Conservation (phyloP, 2,888 invertebrate species). For the Torymus texanus region DNA sequence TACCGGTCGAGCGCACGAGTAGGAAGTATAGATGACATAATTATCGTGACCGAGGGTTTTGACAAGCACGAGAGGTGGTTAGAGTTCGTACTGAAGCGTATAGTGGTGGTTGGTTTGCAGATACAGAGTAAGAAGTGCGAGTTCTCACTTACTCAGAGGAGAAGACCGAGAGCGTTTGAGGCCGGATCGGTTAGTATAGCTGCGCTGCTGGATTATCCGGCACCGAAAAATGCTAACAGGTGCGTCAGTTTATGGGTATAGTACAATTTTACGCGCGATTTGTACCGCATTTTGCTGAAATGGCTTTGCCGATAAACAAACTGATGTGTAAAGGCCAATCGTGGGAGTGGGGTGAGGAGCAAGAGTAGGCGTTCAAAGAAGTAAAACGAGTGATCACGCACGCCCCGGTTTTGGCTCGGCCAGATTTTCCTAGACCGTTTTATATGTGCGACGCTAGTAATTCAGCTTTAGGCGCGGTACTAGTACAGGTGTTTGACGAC, state of each 20-base stretch:
- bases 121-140: neutral
- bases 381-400: neutral
- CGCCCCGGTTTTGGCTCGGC: neutral
- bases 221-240: neutral
- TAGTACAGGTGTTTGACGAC: neutral
- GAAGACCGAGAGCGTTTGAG: neutral
- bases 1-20: neutral
- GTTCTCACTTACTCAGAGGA: too few species aligned
- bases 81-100: neutral
- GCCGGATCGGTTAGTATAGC: neutral
- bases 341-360: neutral
- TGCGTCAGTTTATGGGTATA: neutral
- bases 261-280: too few species aligned
- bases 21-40: conserved; percentile 45
- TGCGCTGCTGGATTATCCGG: neutral
- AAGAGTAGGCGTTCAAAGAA: too few species aligned
- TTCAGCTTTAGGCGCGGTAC: neutral
- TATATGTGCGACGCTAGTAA: neutral
- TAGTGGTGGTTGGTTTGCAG: neutral
- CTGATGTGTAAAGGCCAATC: neutral
- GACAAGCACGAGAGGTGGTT: conserved; percentile 47
- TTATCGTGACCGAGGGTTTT: conserved; percentile 49
- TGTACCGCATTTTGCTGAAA: neutral
- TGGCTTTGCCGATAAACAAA: neutral
- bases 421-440: neutral